Percentiles rank a stretch among this genome's conserved stretches.
phyloP scores from a whole-genome alignment of 2,888 invertebrate species.

The Callinectes sapidus region DNA sequence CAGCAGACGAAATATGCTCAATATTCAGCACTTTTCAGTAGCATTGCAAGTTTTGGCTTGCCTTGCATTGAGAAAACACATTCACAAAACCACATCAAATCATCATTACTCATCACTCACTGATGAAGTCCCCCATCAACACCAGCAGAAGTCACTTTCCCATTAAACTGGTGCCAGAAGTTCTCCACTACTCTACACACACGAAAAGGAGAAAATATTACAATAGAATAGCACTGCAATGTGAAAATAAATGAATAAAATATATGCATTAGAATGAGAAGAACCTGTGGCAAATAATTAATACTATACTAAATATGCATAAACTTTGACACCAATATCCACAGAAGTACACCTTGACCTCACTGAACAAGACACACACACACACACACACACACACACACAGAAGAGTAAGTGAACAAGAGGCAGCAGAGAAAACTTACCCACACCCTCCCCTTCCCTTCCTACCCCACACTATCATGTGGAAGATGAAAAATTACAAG shows the following conservation, averaged over 20 bases:
- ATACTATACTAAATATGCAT: not conserved
- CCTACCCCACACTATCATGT: not conserved
- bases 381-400: not conserved
- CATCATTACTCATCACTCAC: conserved; percentile 6
- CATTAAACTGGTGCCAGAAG: not conserved
- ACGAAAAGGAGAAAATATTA: not conserved
- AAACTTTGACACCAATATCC: not conserved
- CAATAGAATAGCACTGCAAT: not conserved
- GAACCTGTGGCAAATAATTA: conserved; percentile 11
- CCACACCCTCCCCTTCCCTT: not conserved
- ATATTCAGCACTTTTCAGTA: not conserved
- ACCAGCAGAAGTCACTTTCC: not conserved
- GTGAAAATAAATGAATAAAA: not conserved
- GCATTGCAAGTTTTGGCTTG: not conserved
- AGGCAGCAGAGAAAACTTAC: not conserved
- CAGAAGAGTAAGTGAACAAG: not conserved
- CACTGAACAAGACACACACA: conserved; percentile 15
- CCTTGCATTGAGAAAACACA: not conserved
- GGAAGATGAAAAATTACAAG: not conserved
- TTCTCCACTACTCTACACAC: not conserved
- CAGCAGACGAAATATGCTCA: conserved; percentile 32
- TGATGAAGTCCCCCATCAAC: conserved; percentile 21
- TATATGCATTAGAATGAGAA: not conserved
- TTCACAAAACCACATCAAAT: not conserved
- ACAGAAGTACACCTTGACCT: conserved; percentile 33